Conservation (phyloP, 2,797 vertebrate genomes). For the Labroides dimidiatus region DNA sequence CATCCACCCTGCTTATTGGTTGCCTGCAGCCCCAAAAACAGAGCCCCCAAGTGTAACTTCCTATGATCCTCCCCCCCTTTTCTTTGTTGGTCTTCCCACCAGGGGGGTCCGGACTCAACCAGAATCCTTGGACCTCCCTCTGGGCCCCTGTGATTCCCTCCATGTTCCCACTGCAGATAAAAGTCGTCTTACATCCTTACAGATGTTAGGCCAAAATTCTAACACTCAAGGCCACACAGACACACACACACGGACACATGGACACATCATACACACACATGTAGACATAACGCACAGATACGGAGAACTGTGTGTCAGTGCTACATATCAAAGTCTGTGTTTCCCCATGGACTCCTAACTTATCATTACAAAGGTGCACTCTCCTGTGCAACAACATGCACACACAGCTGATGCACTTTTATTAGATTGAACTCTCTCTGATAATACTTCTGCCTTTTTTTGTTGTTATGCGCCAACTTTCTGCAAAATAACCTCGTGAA, state of each 20-base stretch:
- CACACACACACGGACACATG: constrained; percentile 41
- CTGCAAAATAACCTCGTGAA: constrained; percentile 63
- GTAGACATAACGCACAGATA: too few relatives aligned
- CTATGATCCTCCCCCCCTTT: constrained; percentile 60
- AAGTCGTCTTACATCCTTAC: constrained; percentile 74
- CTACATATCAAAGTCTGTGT: constrained; percentile 62
- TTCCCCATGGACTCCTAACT: constrained; percentile 43
- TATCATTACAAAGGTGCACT: constrained; percentile 50
- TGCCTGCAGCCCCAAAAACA: constrained; percentile 42
- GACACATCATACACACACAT: constrained; percentile 22
- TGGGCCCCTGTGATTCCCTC: constrained; percentile 62
- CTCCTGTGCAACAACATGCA: constrained; percentile 17
- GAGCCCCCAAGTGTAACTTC: constrained; percentile 35
- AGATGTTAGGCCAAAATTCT: constrained; percentile 75
- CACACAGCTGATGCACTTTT: constrained; percentile 22
- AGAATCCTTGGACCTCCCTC: constrained; percentile 59
- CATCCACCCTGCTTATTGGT: constrained; percentile 49
- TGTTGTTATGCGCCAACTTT: constrained; percentile 41
- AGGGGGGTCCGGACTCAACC: constrained; percentile 59
- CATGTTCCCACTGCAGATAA: constrained; percentile 63
- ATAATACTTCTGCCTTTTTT: constrained; percentile 11
- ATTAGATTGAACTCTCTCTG: constrained; percentile 5
- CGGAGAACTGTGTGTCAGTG: constrained; percentile 43
- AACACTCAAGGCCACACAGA: constrained; percentile 57
- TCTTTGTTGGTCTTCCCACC: constrained; percentile 45